These are phyloP conservation scores for Cephus sareptanus DNA, from an alignment of 2,888 invertebrate genomes.

Conservation along the genomic window DNA sequence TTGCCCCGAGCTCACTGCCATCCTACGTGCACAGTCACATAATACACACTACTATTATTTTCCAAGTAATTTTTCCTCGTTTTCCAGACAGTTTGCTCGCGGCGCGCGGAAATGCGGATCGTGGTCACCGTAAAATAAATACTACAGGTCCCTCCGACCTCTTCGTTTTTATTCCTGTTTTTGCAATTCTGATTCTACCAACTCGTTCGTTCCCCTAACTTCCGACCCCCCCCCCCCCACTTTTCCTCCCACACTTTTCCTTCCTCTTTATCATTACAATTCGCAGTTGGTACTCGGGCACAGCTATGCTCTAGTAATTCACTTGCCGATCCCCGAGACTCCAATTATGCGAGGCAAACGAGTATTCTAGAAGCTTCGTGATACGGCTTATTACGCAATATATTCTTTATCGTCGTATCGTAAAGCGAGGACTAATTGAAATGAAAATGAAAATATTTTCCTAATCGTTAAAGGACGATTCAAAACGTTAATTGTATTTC, in stretches of 20 bases:
- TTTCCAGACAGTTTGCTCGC: constrained; percentile 57
- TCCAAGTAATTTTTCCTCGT: constrained; percentile 58
- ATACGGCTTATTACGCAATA: background rate
- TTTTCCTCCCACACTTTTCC: background rate
- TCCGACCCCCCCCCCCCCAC: background rate
- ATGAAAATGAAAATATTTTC: background rate
- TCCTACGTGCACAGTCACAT: background rate
- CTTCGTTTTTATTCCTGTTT: constrained; percentile 18
- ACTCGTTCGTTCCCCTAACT: background rate
- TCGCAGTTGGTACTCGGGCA: background rate
- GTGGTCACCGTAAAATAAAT: constrained; percentile 55
- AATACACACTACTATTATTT: constrained; percentile 42
- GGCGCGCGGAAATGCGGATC: constrained; percentile 51
- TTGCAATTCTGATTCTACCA: background rate
- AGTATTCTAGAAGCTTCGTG: background rate
- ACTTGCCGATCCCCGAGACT: background rate
- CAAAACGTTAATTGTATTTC: background rate
- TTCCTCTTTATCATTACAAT: background rate
- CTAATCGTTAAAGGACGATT: constrained; percentile 3
- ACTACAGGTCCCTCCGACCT: constrained; percentile 40
- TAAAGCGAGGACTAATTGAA: background rate
- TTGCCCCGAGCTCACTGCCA: background rate
- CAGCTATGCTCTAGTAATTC: background rate
- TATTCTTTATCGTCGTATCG: background rate
- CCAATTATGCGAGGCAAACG: background rate